Conservation (phyloP, 2,888 invertebrate species). For the Spilosoma lubricipeda region DNA sequence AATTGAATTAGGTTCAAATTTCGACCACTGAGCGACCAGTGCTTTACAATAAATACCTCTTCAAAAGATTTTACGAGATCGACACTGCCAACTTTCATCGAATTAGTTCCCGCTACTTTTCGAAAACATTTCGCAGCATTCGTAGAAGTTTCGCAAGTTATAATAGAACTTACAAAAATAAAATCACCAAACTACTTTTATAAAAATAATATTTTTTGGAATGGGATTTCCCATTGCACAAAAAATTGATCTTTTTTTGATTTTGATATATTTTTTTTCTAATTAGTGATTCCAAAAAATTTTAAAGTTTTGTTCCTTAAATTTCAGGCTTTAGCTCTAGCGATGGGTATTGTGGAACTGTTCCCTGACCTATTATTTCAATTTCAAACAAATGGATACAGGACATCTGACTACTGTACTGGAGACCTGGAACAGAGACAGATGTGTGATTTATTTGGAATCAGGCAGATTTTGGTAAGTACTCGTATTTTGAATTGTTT, state of each 20-base stretch:
- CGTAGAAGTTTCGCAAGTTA: not conserved
- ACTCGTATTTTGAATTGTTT: constrained; percentile 10
- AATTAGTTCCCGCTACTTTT: not conserved
- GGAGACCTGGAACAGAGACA: constrained; percentile 42
- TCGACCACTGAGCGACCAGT: too few species aligned
- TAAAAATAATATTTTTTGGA: not conserved
- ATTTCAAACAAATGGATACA: not conserved
- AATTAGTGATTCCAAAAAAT: not conserved
- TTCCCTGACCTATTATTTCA: constrained; percentile 43
- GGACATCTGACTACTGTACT: constrained; percentile 43
- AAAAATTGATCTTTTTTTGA: not conserved
- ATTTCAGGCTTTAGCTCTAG: constrained; percentile 54
- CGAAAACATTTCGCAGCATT: not conserved
- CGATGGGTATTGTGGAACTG: constrained; percentile 59
- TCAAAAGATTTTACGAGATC: not conserved
- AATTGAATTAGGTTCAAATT: too few species aligned
- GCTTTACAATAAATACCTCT: not conserved
- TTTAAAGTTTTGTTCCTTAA: not conserved
- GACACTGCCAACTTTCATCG: not conserved
- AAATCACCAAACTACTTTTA: not conserved
- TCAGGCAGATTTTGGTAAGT: constrained; percentile 52
- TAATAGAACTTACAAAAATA: not conserved
- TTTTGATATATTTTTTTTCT: not conserved
- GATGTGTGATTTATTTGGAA: constrained; percentile 54
- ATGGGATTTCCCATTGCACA: not conserved